phyloP scores from a whole-genome alignment of 2,113 vertebrate species.

The Anguilla japonica region DNA sequence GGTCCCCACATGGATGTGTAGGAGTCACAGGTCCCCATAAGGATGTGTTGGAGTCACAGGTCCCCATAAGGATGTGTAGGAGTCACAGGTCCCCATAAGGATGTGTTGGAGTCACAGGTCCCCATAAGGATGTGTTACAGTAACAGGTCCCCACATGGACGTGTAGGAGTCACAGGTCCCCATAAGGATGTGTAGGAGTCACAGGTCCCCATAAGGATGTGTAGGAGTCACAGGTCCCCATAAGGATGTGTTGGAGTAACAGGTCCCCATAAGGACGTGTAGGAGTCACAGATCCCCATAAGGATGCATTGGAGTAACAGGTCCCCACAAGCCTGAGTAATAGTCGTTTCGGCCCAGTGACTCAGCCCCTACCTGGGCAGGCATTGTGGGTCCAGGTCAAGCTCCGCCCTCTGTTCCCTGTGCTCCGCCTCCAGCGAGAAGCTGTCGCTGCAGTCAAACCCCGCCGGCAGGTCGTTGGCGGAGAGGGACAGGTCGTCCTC shows the following conservation, averaged over 20 bases:
- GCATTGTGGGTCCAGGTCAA: conserved; percentile 77
- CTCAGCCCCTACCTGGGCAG: conserved; percentile 75
- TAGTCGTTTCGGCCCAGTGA: background rate
- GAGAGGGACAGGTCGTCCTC: conserved; percentile 89
- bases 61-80: background rate
- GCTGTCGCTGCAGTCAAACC: conserved; percentile 89
- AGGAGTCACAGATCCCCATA: background rate
- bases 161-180: too few relatives aligned
- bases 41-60: background rate
- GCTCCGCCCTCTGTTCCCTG: conserved; percentile 70
- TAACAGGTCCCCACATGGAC: background rate
- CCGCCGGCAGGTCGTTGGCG: conserved; percentile 81
- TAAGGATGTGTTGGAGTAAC: background rate
- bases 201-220: conserved; percentile 46
- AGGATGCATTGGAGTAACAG: too few relatives aligned
- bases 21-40: background rate
- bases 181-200: conserved; percentile 53
- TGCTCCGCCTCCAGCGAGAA: conserved; percentile 85
- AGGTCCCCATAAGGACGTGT: background rate
- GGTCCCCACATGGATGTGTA: background rate
- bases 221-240: too few relatives aligned
- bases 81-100: background rate
- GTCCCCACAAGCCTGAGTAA: too few relatives aligned
- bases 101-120: background rate
- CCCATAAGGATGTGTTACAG: background rate